A percentile compares a stretch with the other conserved stretches of the same genome.
Evolutionary conservation across 2,888 invertebrate species (phyloP).

Genomic region (Pocota personata): DNA sequence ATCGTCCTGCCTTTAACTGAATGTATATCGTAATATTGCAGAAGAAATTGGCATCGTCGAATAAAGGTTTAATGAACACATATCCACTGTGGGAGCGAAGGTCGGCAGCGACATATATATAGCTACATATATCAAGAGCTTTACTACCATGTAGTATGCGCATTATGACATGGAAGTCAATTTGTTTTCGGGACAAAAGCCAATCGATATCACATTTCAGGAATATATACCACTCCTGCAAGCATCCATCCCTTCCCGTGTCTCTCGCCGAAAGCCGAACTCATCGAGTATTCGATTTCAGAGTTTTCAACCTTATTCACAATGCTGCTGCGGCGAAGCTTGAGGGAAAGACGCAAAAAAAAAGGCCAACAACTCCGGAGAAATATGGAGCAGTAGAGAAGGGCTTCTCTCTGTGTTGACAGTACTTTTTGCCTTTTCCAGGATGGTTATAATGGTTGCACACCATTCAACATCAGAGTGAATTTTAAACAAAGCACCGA

Average conservation of each 20-base stretch:
- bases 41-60: constrained; percentile 59
- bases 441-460: constrained; percentile 60
- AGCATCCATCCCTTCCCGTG: background rate
- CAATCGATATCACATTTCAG: constrained; percentile 69
- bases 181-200: constrained; percentile 69
- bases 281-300: constrained; percentile 60
- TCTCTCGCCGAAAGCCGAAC: constrained; percentile 34
- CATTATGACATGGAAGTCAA: constrained; percentile 72
- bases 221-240: constrained; percentile 28
- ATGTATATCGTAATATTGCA: constrained; percentile 21
- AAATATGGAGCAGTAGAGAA: constrained; percentile 37
- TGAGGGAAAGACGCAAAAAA: constrained; percentile 6
- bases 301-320: constrained; percentile 50
- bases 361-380: constrained; percentile 20
- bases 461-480: constrained; percentile 50
- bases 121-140: constrained; percentile 24
- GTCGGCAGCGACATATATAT: background rate
- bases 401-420: constrained; percentile 40
- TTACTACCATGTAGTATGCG: constrained; percentile 66
- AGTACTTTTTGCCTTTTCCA: constrained; percentile 51
- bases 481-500: constrained; percentile 61
- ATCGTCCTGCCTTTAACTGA: constrained; percentile 9
- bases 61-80: constrained; percentile 65
- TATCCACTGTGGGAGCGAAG: constrained; percentile 26
- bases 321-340: constrained; percentile 20